phyloP scores from a whole-genome alignment of 2,113 vertebrate genomes.

The Campylomormyrus numenius region DNA sequence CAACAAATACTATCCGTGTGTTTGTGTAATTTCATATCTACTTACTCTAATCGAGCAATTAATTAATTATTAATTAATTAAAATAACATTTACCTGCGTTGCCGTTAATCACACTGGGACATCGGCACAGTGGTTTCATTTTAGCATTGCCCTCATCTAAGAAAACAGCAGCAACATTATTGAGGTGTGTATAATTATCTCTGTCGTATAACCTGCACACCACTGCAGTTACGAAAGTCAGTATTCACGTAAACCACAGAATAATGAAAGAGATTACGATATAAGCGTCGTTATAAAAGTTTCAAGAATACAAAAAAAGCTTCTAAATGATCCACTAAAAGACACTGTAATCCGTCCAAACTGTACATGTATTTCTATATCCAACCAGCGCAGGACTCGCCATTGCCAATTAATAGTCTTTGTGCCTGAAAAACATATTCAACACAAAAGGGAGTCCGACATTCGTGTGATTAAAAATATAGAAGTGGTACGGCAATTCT shows the following conservation, averaged over 20 bases:
- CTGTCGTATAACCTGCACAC: neutral
- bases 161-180: neutral
- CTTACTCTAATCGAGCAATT: neutral
- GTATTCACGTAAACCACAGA: neutral
- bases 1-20: neutral
- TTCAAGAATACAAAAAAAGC: neutral
- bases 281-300: neutral
- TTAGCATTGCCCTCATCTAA: neutral
- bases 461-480: neutral
- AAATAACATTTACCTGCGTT: neutral
- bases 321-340: neutral
- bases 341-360: neutral
- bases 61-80: neutral
- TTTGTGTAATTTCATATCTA: neutral
- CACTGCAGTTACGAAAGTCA: neutral
- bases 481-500: neutral
- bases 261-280: neutral
- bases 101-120: neutral
- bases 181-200: neutral
- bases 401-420: neutral
- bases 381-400: neutral
- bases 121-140: neutral
- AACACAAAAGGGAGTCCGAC: neutral
- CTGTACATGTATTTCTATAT: neutral
- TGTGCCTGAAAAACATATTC: neutral